These are phyloP conservation scores for Cryptotis parvus DNA, from an alignment of 2,113 vertebrate genomes.

Conservation along the genomic window DNA sequence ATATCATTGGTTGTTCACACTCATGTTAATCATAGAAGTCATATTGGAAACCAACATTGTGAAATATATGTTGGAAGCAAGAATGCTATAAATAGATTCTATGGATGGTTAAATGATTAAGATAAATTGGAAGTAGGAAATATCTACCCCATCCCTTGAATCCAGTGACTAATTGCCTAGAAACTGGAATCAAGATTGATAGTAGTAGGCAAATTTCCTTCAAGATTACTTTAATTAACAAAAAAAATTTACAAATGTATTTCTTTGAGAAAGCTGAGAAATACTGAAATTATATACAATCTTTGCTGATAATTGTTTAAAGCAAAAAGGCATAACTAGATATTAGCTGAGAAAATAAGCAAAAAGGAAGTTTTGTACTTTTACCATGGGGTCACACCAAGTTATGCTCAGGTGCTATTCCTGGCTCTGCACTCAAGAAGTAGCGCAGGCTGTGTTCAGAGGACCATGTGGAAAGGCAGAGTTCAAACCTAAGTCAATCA, in stretches of 20 bases:
- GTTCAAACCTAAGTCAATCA: too few relatives aligned
- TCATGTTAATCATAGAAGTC: constrained; percentile 56
- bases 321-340: background rate
- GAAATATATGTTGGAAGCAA: constrained; percentile 55
- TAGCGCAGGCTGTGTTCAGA: too few relatives aligned
- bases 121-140: constrained; percentile 38
- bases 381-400: too few relatives aligned
- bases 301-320: constrained; percentile 29
- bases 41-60: constrained; percentile 37
- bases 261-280: constrained; percentile 55
- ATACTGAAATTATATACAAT: background rate
- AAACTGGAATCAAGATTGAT: constrained; percentile 9
- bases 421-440: too few relatives aligned
- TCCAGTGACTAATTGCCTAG: background rate
- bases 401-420: too few relatives aligned
- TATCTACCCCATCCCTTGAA: constrained; percentile 1
- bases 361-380: background rate
- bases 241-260: constrained; percentile 17
- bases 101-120: background rate
- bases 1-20: constrained; percentile 52
- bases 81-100: constrained; percentile 40
- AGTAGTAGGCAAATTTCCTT: constrained; percentile 25
- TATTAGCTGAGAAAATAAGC: constrained; percentile 15
- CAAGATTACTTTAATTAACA: constrained; percentile 24
- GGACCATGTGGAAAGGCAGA: too few relatives aligned